Percentiles rank a stretch among this genome's conserved stretches.
Evolutionary conservation across 2,113 vertebrate species (phyloP).

Genomic region (Rhinoptilus africanus): DNA sequence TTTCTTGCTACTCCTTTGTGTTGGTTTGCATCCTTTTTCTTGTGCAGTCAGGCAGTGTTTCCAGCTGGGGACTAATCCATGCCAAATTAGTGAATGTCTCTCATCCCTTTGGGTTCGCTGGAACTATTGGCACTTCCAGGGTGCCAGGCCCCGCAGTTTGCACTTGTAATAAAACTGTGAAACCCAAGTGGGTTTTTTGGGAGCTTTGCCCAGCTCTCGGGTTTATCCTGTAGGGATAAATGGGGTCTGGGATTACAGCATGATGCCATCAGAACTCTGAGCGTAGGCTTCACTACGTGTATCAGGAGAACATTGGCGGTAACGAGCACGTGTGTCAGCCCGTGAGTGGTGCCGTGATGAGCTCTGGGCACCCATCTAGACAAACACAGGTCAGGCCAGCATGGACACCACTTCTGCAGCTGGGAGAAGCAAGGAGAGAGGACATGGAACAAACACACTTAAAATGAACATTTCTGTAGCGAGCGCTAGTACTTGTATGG

Average conservation of each 20-base stretch:
- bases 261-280: background rate
- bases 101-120: background rate
- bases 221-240: background rate
- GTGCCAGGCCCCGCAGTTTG: background rate
- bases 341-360: too few species aligned
- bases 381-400: background rate
- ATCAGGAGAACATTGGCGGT: fast-evolving
- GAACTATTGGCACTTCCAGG: too few species aligned
- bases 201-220: background rate
- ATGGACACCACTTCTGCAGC: background rate
- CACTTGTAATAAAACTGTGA: background rate
- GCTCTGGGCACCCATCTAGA: background rate
- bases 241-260: background rate
- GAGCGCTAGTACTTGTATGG: background rate
- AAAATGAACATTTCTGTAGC: background rate
- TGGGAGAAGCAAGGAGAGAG: background rate
- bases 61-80: background rate
- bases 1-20: background rate
- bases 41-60: background rate
- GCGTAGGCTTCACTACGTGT: background rate
- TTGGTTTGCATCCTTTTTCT: background rate
- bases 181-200: background rate
- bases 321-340: background rate
- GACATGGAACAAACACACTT: background rate
- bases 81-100: background rate